phyloP scores from a whole-genome alignment of 2,797 vertebrate genomes.

The Clarias platycephalus region DNA sequence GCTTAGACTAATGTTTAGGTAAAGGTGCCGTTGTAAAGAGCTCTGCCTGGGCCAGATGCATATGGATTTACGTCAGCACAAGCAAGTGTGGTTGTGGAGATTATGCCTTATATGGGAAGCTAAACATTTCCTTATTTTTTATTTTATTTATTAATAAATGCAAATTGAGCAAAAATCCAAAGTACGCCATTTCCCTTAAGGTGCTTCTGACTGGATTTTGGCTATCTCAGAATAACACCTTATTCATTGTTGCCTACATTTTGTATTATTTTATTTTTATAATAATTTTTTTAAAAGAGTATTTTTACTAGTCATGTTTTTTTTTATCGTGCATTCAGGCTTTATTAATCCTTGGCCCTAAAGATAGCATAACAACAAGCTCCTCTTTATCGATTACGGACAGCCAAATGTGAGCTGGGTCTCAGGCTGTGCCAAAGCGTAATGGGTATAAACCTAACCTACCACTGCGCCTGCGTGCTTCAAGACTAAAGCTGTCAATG shows the following conservation, averaged over 20 bases:
- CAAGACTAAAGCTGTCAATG: slow-evolving; percentile 55
- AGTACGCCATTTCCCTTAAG: background rate
- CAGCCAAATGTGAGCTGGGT: slow-evolving; percentile 38
- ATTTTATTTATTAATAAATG: background rate
- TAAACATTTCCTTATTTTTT: background rate
- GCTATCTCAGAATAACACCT: background rate
- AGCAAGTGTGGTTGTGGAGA: background rate
- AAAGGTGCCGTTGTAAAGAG: background rate
- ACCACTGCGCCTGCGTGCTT: slow-evolving; percentile 51
- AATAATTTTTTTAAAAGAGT: background rate
- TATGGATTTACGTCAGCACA: background rate
- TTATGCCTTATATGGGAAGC: slow-evolving; percentile 12
- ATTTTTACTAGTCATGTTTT: slow-evolving; percentile 9
- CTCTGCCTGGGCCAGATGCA: slow-evolving; percentile 2
- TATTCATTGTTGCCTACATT: background rate
- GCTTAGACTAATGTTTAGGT: slow-evolving; percentile 31
- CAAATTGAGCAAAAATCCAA: background rate
- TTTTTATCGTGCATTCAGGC: slow-evolving; percentile 27
- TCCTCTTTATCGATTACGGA: slow-evolving; percentile 47
- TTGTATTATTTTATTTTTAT: too few species aligned
- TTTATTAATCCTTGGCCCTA: slow-evolving; percentile 39
- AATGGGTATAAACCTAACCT: slow-evolving; percentile 43
- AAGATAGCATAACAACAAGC: slow-evolving; percentile 43
- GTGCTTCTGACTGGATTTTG: background rate
- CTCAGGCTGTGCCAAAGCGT: slow-evolving; percentile 40